Evolutionary conservation across 2,797 vertebrate genomes (phyloP).

Genomic region (Scyliorhinus canicula): DNA sequence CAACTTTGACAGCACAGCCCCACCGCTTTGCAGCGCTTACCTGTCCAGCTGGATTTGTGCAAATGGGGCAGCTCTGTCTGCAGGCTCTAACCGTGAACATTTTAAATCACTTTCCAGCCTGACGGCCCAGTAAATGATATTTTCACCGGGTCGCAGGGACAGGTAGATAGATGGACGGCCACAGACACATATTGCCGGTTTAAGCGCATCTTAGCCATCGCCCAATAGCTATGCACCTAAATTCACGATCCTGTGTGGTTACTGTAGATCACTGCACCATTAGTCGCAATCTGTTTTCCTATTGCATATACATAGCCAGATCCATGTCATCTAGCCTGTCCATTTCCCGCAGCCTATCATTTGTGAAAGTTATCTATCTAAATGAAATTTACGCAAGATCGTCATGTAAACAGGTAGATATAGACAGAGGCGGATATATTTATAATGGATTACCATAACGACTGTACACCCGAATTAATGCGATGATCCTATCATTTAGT

Average conservation of each 20-base stretch:
- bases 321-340: background rate
- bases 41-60: background rate
- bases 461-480: background rate
- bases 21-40: background rate
- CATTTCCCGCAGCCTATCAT: background rate
- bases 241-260: too few relatives aligned
- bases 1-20: conserved; percentile 25
- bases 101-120: background rate
- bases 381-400: background rate
- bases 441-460: background rate
- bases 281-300: background rate
- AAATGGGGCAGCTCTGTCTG: background rate
- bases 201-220: background rate
- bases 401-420: background rate
- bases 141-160: background rate
- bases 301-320: background rate
- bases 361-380: conserved; percentile 12
- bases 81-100: background rate
- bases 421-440: background rate
- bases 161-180: conserved; percentile 15
- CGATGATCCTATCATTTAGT: conserved; percentile 36
- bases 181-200: background rate
- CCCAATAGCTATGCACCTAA: conserved; percentile 21
- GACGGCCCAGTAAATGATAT: background rate
- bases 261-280: conserved; percentile 11